Base-by-base conservation (phyloP, 2,113 vertebrate species). In the Hiodon alosoides region DNA sequence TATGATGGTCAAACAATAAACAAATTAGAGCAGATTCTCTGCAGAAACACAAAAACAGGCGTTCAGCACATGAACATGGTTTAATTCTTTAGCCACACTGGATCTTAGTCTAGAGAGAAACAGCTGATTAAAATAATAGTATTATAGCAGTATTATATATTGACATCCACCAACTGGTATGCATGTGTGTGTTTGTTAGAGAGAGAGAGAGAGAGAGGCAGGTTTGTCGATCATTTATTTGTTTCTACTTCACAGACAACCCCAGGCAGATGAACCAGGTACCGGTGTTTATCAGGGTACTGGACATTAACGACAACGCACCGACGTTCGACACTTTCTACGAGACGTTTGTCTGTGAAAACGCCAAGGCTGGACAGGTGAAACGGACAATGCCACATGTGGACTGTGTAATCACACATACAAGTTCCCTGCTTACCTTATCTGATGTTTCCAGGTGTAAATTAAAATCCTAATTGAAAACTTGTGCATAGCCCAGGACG, bases 231-330 rank as follows among this genome's bases (percentile, higher is more conserved):
- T n/a, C 3, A 1, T 55, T 60, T 47, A n/a, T 31, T 0, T 53
- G 52, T 53, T 60, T 81, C 71, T 78, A 11, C 76, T 77, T 78
- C 77, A 76, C 81, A 97, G 96, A 93, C 88, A 96, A 94, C 80
- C 93, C 93, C 13, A 93, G 90, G 51, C 94, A 94, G 89, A 92
- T 87, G 80, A 95, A 92, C 79, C 90, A 93, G 0, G 94, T 94
- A 48, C 93, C 94, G 1, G 92, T 98, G 1, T 94, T 92, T 83
- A 89, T 98, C 88, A 89, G 93, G 82, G 90, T 98, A 77, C 88
- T 96, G 80, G 96, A 98, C 73, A 90, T 98, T 86, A 98, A 98
- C 76, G 96, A 98, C 89, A 98, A 98, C 0, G 92, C 96, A 48
- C 96, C 96, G 0, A 92, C 93, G 50, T 96, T 98, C 76, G 91